Conservation (phyloP, 2,888 invertebrate genomes). For the Drosophila conformis region DNA sequence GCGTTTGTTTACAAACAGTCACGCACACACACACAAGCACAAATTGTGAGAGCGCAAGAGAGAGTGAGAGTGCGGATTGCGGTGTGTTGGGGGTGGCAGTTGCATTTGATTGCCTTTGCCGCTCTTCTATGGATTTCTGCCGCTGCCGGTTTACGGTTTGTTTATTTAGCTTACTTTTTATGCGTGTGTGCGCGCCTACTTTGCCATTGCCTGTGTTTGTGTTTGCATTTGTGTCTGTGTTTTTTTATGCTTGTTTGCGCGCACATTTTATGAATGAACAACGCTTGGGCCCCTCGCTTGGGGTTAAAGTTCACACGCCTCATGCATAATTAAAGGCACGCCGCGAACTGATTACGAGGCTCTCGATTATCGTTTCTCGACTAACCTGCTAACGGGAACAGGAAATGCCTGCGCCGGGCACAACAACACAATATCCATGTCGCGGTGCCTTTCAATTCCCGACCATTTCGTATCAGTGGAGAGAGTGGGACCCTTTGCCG, state of each 20-base stretch:
- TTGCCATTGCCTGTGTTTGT: constrained; percentile 28
- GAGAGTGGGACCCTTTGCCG: constrained; percentile 86
- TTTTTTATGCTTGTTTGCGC: constrained; percentile 38
- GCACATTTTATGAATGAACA: constrained; percentile 73
- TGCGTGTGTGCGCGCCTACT: constrained; percentile 51
- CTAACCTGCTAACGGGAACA: constrained; percentile 88
- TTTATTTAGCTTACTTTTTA: constrained; percentile 75
- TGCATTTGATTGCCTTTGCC: constrained; percentile 35
- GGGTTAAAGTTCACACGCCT: constrained; percentile 65
- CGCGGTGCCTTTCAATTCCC: constrained; percentile 86
- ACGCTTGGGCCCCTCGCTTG: constrained; percentile 14
- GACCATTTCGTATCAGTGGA: constrained; percentile 86
- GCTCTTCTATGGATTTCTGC: constrained; percentile 21
- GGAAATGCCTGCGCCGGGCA: constrained; percentile 93
- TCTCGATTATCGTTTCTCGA: constrained; percentile 56
- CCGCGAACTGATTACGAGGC: constrained; percentile 1
- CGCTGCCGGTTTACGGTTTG: constrained; percentile 57
- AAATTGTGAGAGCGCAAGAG: constrained; percentile 4
- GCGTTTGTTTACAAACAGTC: constrained; percentile 50
- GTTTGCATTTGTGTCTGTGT: constrained; percentile 35
- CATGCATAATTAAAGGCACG: constrained; percentile 62
- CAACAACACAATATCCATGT: constrained; percentile 88
- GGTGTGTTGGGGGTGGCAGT: constrained; percentile 14
- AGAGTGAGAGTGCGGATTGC: background rate
- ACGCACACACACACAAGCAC: constrained; percentile 38